Percentiles rank a stretch among this genome's conserved stretches.
Evolutionary conservation across 2,888 invertebrate genomes (phyloP).

Genomic region (Spodoptera exigua): DNA sequence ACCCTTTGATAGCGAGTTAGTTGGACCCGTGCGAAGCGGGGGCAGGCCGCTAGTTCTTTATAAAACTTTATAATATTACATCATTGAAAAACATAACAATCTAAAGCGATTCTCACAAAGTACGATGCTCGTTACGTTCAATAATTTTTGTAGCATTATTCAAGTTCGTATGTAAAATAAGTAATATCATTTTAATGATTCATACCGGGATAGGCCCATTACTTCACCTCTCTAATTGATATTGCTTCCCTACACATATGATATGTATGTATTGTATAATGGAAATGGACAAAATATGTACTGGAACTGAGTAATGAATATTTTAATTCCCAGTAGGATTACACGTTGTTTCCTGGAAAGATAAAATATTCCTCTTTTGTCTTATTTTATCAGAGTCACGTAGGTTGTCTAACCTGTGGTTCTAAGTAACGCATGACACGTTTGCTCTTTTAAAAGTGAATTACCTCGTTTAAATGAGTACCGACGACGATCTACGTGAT

Average conservation of each 20-base stretch:
- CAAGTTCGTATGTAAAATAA: slow-evolving; percentile 10
- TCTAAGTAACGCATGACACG: slow-evolving; percentile 16
- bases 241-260: slow-evolving; percentile 5
- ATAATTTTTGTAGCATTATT: slow-evolving; percentile 19
- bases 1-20: no score
- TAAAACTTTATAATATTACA: background rate
- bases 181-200: slow-evolving; percentile 35
- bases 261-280: slow-evolving; percentile 3
- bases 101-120: slow-evolving; percentile 5
- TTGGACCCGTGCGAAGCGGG: no score
- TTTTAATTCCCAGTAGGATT: slow-evolving; percentile 13
- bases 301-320: slow-evolving; percentile 2
- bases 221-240: slow-evolving; percentile 34
- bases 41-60: no score
- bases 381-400: slow-evolving; percentile 25
- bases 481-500: slow-evolving; percentile 15
- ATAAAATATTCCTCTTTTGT: slow-evolving; percentile 17
- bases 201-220: slow-evolving; percentile 24
- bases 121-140: slow-evolving; percentile 27
- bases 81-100: background rate
- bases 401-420: slow-evolving; percentile 19
- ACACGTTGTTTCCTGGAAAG: slow-evolving; percentile 5
- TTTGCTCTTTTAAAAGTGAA: slow-evolving; percentile 26
- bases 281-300: slow-evolving; percentile 4
- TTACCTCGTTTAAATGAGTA: slow-evolving; percentile 38